Base-by-base conservation (phyloP, 2,888 invertebrate genomes). In the Coenonympha glycerion region DNA sequence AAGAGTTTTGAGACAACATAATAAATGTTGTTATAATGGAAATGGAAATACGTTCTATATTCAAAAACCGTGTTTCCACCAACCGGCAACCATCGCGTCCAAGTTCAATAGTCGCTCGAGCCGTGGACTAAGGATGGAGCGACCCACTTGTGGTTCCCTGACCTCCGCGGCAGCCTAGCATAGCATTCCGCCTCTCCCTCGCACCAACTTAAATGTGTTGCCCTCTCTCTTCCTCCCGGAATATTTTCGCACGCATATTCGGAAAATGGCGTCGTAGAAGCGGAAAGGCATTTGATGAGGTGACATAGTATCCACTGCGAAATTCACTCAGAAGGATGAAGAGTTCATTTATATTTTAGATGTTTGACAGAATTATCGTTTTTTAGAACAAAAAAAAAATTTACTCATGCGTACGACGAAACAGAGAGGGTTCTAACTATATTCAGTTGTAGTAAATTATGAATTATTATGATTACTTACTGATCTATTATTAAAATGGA, bases 61-160 rank as follows among this genome's bases (percentile, higher is more conserved):
- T 74, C 63, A 69, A 75, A 76, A 83, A 84, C 85, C 85, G 81
- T 82, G 85, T 84, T 85, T 79, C 78, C 39, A 44, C 34, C 49
- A 50, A 56, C 78, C 39, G 39, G 30, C 49, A 50, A 55, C 59
- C 63, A 62, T 73, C 73, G 76, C 74, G 76, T 79, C 76, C 85
- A 85, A 86, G 85, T 84, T 85, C 83, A 84, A 71, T 73, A 73
- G 69, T 69, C 75, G 65, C 69, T 70, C 68, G 73, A 76, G 75
- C 73, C 76, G 68, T 73, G 73, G 73, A 72, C 79, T 81, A 83
- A 87, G 86, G 85, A 86, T 81, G 83, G 73, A 80, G 78, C 80
- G 84, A 82, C 86, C 87, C 73, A 87, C 83, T 86, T 87, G 81
- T 73, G 79, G 87, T 85, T 86, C 86, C 78, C 77, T 85, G 86